Evolutionary conservation across 1,140 invertebrate genomes (phyloP), one percentile per base, ranked within the genome.

Genomic region (Drosophila pectinifera): DNA sequence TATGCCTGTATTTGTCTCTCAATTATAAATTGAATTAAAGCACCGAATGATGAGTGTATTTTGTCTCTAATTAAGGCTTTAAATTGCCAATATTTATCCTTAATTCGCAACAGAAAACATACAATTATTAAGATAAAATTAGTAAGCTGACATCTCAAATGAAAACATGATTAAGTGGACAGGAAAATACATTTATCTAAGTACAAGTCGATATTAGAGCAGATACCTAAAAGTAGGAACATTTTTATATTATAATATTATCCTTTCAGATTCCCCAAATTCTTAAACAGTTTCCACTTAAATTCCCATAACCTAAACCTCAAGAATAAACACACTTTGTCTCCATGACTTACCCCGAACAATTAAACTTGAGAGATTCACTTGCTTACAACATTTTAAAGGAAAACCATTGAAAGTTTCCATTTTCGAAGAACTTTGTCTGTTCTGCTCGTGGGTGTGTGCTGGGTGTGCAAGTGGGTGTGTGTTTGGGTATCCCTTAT

Each of bases 401-500:
- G n/a, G 34, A n/a, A 26, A 20, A 6, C 18, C 34, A 18, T 39
- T 31, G 5, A 39, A 64, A 67, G 63, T 38, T 69, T 67, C 18
- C 13, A 18, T 16, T 43, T 54, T 67, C 20, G 6, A 20, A 26
- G 2, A 18, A 38, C 24, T 70, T 45, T 43, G 41, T 54, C 28
- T 34, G 62, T 10, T 31, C 18, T 56, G 51, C 14, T 14, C 22
- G 28, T 38, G 38, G 31, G 38, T 13, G 28, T 41, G 38, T 42
- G 3, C 41, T 6, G 24, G 22, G 22, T 22, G 22, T n/a, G 26
- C 26, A 31, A 22, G 4, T 38, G 26, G 28, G 45, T 28, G 51
- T 57, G 31, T 58, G 34, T 58, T 43, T 58, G 18, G 38, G 20
- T 61, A 43, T 64, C 55, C 38, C 26, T 24, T 61, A 59, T 24